phyloP scores from a whole-genome alignment of 1,140 invertebrate genomes.

The Pseudomyrmex sp. region DNA sequence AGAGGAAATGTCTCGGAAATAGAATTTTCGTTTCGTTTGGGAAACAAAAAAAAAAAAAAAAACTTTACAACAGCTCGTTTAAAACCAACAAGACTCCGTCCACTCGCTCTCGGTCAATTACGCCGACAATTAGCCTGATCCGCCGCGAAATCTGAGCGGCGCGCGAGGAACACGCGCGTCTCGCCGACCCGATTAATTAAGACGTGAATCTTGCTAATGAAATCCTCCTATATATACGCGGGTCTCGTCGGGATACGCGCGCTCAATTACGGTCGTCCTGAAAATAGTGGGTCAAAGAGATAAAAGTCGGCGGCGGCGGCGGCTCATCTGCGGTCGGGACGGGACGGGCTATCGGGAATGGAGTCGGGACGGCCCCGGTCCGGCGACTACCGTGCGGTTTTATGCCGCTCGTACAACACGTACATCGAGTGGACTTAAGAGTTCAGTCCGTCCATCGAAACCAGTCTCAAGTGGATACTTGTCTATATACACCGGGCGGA shows the following conservation, averaged over 20 bases:
- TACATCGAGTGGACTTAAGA: neutral
- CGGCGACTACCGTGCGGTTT: conserved; percentile 30
- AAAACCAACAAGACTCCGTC: neutral
- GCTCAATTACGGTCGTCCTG: conserved; percentile 54
- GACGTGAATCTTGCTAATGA: conserved; percentile 44
- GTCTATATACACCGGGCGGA: conserved; percentile 37
- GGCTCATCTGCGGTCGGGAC: conserved; percentile 18
- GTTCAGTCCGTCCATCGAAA: conserved; percentile 32
- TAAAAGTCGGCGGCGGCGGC: conserved; percentile 28
- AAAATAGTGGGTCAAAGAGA: conserved; percentile 56
- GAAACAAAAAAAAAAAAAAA: too few species aligned
- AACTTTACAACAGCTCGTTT: too few species aligned
- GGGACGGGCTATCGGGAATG: too few species aligned
- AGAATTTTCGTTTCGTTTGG: too few species aligned
- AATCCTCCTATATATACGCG: neutral
- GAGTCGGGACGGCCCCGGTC: conserved; percentile 1
- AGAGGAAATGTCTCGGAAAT: too few species aligned
- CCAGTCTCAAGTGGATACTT: conserved; percentile 54
- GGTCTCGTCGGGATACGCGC: neutral
- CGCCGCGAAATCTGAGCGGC: neutral
- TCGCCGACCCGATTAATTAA: conserved; percentile 30
- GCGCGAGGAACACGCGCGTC: neutral
- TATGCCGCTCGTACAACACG: neutral
- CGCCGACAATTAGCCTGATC: conserved; percentile 7
- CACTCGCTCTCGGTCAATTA: neutral